Conservation (phyloP, 2,113 vertebrate species). For the Thalassoma bifasciatum region DNA sequence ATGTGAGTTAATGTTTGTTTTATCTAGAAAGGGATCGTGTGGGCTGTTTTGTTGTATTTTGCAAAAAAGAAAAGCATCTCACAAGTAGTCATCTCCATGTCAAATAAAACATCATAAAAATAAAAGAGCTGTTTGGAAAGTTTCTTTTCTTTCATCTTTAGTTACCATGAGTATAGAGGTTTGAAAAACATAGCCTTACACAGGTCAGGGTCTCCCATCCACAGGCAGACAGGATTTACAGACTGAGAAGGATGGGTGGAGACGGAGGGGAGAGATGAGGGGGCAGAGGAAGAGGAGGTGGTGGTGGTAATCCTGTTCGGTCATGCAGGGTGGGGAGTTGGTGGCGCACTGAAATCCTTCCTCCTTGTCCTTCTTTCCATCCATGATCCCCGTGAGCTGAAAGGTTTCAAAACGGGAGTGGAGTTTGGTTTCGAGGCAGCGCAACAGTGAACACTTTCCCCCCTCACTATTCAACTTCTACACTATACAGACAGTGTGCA, state of each 20-base stretch:
- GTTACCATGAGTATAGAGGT: conserved; percentile 94
- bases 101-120: conserved; percentile 97
- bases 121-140: conserved; percentile 89
- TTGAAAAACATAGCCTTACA: conserved; percentile 91
- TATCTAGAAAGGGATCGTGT: conserved; percentile 53
- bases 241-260: conserved; percentile 81
- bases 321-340: conserved; percentile 81
- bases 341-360: conserved; percentile 81
- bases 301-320: conserved; percentile 64
- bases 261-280: conserved; percentile 65
- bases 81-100: conserved; percentile 86
- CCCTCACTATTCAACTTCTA: conserved; percentile 61
- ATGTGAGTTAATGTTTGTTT: conserved; percentile 54
- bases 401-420: conserved; percentile 99
- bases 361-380: conserved; percentile 88
- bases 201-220: conserved; percentile 89
- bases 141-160: conserved; percentile 78
- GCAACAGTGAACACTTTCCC: conserved; percentile 82
- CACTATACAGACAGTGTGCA: conserved; percentile 62
- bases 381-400: conserved; percentile 95
- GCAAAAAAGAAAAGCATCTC: conserved; percentile 83
- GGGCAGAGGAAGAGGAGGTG: conserved; percentile 58
- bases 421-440: conserved; percentile 95
- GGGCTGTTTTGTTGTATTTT: conserved; percentile 72
- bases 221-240: conserved; percentile 85